These are phyloP conservation scores for Hippocampus zosterae DNA, from an alignment of 2,113 vertebrate genomes.

Conservation along the genomic window DNA sequence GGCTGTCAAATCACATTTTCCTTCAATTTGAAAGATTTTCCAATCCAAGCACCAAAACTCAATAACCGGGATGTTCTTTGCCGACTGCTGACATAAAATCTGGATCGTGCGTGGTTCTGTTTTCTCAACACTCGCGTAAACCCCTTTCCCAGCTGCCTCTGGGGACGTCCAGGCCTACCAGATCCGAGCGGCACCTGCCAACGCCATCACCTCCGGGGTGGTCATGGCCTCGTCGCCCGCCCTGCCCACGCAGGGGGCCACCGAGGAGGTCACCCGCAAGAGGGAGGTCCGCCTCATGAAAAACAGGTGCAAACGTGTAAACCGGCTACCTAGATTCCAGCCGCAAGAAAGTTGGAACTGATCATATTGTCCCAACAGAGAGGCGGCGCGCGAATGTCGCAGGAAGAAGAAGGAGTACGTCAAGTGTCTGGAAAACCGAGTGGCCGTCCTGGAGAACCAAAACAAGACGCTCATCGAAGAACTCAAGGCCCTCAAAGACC, in stretches of 20 bases:
- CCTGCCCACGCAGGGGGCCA: slow-evolving; percentile 77
- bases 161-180: slow-evolving; percentile 98
- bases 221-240: slow-evolving; percentile 94
- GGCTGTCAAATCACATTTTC: neutral
- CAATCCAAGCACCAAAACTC: too few relatives aligned
- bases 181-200: slow-evolving; percentile 90
- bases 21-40: too few relatives aligned
- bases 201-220: slow-evolving; percentile 88
- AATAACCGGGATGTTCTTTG: too few relatives aligned
- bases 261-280: slow-evolving; percentile 93
- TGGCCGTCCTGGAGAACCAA: slow-evolving; percentile 98
- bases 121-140: neutral
- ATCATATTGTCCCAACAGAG: slow-evolving; percentile 68
- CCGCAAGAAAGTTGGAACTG: neutral
- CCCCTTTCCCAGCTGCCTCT: slow-evolving; percentile 77
- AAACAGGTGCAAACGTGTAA: slow-evolving; percentile 79
- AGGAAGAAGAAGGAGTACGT: slow-evolving; percentile 99
- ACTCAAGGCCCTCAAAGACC: slow-evolving; percentile 98
- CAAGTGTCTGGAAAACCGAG: slow-evolving; percentile 97
- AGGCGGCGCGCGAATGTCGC: slow-evolving; percentile 94
- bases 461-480: slow-evolving; percentile 99
- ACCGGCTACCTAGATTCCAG: neutral
- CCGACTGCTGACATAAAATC: neutral
- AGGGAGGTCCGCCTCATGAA: slow-evolving; percentile 98
- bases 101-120: neutral